Percentiles rank a stretch among this genome's conserved stretches.
phyloP scores from a whole-genome alignment of 2,888 invertebrate genomes.

The Hydriomena furcata region DNA sequence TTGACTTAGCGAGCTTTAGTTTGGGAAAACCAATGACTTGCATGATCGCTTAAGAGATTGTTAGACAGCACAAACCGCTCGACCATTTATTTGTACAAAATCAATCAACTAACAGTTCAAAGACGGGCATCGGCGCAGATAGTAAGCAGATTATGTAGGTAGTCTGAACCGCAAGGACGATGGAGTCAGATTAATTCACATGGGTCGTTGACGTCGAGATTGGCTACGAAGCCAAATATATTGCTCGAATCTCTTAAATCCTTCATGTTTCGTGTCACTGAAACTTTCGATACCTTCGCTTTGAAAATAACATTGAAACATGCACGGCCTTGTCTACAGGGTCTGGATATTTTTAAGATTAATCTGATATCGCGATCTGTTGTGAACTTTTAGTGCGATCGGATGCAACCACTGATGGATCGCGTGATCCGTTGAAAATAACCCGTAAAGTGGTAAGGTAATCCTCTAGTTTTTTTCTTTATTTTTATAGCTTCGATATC shows the following conservation, averaged over 20 bases:
- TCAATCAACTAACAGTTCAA: neutral
- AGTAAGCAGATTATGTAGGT: constrained; percentile 8
- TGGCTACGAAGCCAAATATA: constrained; percentile 5
- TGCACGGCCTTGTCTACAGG: too few species aligned
- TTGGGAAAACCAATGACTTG: too few species aligned
- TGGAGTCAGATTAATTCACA: constrained; percentile 13
- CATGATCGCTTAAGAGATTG: too few species aligned
- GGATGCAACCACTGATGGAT: too few species aligned
- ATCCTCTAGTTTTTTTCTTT: too few species aligned
- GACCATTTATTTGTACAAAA: neutral
- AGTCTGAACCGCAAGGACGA: constrained; percentile 13
- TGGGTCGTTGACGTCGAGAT: constrained; percentile 20
- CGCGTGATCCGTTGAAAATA: too few species aligned
- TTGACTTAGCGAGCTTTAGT: too few species aligned
- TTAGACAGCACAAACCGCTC: neutral
- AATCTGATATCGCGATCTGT: too few species aligned
- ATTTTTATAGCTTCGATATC: too few species aligned
- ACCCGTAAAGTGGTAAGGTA: neutral
- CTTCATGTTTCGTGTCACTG: constrained; percentile 2
- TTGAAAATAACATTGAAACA: neutral
- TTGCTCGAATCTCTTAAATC: constrained; percentile 1
- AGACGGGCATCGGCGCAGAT: constrained; percentile 6
- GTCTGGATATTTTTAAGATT: too few species aligned
- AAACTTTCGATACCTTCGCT: neutral
- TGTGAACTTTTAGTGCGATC: too few species aligned